phyloP scores from a whole-genome alignment of 2,113 vertebrate genomes.

The Illadopsis cleaveri region DNA sequence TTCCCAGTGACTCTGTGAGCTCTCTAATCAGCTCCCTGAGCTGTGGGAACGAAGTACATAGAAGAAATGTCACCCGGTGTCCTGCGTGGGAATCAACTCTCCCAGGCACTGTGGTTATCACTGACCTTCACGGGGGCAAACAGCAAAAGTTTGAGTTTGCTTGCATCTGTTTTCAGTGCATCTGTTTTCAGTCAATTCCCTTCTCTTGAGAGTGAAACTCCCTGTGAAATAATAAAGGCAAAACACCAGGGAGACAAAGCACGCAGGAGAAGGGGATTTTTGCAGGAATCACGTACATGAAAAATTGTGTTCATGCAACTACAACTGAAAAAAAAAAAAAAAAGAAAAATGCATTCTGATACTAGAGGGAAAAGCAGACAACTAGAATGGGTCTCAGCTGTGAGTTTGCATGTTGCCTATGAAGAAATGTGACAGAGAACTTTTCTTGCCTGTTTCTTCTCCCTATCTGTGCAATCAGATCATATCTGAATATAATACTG shows the following conservation, averaged over 20 bases:
- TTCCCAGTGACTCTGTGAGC: neutral
- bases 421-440: neutral
- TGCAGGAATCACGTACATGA: rapidly evolving
- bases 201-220: neutral
- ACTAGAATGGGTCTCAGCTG: neutral
- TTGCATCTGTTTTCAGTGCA: neutral
- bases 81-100: neutral
- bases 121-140: neutral
- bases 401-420: neutral
- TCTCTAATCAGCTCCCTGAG: neutral
- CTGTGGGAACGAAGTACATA: neutral
- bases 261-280: neutral
- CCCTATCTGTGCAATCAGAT: neutral
- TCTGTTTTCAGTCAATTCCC: neutral
- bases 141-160: neutral
- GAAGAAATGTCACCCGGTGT: neutral
- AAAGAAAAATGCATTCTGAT: neutral
- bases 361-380: neutral
- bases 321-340: too few relatives aligned
- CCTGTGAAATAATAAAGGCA: neutral
- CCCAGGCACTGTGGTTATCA: neutral
- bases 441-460: neutral
- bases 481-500: neutral
- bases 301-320: rapidly evolving
- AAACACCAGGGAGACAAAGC: rapidly evolving